Evolutionary conservation across 2,797 vertebrate genomes (phyloP).

Genomic region (Galago senegalensis): DNA sequence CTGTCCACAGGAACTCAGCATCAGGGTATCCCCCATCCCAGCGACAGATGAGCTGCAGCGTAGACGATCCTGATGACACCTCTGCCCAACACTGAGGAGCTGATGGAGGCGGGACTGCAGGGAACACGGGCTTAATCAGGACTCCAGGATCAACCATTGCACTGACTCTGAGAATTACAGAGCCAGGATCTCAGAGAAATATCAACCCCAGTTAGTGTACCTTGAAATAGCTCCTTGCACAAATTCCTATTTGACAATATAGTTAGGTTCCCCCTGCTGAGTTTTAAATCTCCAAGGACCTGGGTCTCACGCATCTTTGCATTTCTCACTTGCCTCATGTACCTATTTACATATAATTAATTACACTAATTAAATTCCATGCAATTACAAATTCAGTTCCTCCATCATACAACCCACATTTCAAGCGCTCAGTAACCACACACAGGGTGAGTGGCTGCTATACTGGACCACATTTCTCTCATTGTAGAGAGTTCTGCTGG

Average conservation of each 20-base stretch:
- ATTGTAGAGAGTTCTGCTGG: not conserved
- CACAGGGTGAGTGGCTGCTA: not conserved
- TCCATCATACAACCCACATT: not conserved
- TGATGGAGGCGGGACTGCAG: constrained; percentile 90
- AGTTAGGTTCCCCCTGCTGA: not conserved
- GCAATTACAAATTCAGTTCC: not conserved
- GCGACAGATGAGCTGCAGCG: constrained; percentile 91
- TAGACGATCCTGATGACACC: constrained; percentile 23
- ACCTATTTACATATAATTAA: not conserved
- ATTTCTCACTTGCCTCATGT: not conserved
- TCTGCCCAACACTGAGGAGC: constrained; percentile 91
- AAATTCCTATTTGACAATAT: not conserved
- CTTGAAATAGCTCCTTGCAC: not conserved
- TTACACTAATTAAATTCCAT: not conserved
- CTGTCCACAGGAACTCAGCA: constrained; percentile 92
- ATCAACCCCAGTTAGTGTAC: not conserved
- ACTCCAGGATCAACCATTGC: not conserved
- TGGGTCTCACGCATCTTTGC: not conserved
- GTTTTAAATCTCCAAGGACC: not conserved
- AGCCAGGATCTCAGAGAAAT: not conserved
- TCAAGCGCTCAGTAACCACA: not conserved
- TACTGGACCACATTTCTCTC: not conserved
- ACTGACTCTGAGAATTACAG: not conserved
- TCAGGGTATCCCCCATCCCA: constrained; percentile 94
- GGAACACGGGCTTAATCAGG: not conserved